Base-by-base conservation (phyloP, 2,888 invertebrate genomes). In the Ichneumoninae sp. region DNA sequence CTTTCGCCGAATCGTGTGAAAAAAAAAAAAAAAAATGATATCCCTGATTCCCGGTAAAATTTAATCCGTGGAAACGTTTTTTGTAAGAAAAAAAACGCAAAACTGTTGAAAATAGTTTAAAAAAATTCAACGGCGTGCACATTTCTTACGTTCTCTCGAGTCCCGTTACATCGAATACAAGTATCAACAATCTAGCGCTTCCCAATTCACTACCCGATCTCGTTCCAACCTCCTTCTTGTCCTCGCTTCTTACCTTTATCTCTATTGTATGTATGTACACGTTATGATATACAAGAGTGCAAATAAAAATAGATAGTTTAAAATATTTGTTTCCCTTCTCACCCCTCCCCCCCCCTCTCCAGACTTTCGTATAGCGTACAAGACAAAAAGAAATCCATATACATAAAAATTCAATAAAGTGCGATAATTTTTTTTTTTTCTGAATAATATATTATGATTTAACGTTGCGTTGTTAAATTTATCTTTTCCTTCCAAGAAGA, bases 251-350 rank as follows among this genome's bases (percentile, higher is more conserved):
- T 87, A 87, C 75, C 82, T 82, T 83, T 87, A 88, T 86, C 76
- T 85, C 83, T 86, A 88, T 88, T 86, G 87, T 87, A 90, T 89
- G 86, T 90, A 85, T 89, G 86, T 89, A 90, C 86, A 82, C 75
- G 85, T 86, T 83, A 81, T 77, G 79, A 85, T 88, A 86, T 89
- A 91, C 84, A 85, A 85, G 90, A 90, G 89, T 90, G 89, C 89
- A 91, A 92, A 92, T 89, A 90, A 92, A 92, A 91, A 91, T 92
- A 91, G 90, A 90, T 90, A 89, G 89, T 91, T 91, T 88, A 91
- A 92, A 91, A 92, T 92, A 91, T 91, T 89, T 88, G 82, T 83
- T 89, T 88, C 82, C 85, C 86, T 83, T 70, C 87, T 87, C 82
- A 82, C 86, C 86, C 82, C 81, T 86, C 83, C 86, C 86, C 83